A percentile compares a stretch with the other conserved stretches of the same genome.
phyloP scores from a whole-genome alignment of 2,113 vertebrate species.

The Nettapus auritus region DNA sequence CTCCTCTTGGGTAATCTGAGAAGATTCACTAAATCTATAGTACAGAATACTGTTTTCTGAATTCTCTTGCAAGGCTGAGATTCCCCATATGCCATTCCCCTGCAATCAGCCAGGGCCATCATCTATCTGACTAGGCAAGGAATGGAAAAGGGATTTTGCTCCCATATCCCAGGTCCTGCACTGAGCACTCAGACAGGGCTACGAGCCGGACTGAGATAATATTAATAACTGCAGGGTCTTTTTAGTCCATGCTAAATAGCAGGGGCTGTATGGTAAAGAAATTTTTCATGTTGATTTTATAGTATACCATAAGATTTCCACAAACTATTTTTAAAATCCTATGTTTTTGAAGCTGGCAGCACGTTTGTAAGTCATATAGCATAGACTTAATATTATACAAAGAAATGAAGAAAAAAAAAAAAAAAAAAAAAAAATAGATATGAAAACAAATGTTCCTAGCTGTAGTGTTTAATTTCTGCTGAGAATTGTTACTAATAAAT shows the following conservation, averaged over 20 bases:
- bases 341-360: background rate
- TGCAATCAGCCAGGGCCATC: background rate
- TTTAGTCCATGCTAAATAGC: background rate
- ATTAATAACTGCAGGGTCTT: background rate
- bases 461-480: background rate
- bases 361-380: background rate
- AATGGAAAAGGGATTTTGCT: background rate
- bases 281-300: background rate
- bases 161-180: background rate
- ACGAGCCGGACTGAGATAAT: background rate
- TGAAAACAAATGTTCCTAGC: background rate
- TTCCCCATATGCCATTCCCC: background rate
- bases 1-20: background rate
- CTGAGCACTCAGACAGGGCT: background rate
- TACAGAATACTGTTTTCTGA: background rate
- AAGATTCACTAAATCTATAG: background rate
- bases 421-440: background rate
- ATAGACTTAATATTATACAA: background rate
- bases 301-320: background rate
- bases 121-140: background rate
- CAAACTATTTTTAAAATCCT: background rate
- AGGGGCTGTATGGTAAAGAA: background rate
- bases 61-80: background rate
- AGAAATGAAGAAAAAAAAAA: background rate
- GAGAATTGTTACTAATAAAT: background rate